Base-by-base conservation (phyloP, 64 coral and sea anemone genomes). In the Astreopora myriophthalma region DNA sequence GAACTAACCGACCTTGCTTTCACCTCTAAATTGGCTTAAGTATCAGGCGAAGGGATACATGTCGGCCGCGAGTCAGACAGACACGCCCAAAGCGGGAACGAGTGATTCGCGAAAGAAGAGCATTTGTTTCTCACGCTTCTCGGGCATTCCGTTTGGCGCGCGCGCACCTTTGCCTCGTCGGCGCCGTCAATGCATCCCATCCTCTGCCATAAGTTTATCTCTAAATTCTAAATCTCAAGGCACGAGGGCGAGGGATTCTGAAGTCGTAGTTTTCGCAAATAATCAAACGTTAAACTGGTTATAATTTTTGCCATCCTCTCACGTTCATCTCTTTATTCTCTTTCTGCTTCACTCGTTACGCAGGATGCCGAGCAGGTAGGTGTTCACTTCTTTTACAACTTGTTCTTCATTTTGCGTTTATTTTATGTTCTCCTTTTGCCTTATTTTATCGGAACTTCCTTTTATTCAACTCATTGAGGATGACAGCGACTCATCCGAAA, bases 291-390 rank as follows among this genome's bases (percentile, higher is more conserved):
- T n/a, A n/a, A n/a, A n/a, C 51, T 55, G 51, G 40, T 11, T 55
- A 0, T 19, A 55, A 19, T 8, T 64, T 64, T 25, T 65, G 8
- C 28, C 13, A 3, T 35, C 57, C 65, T 37, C 76, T 80, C 26
- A 83, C 38, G 28, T 64, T 83, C 79, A 38, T 64, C 17, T 80
- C 48, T 80, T 34, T 83, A 0, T 58, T 23, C 34, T 63, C 55
- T 64, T 60, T 60, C 51, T 60, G 14, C n/a, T 19, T 78, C 42
- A 49, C 28, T 38, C 55, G 34, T 34, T 32, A 32, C 35, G 79
- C 79, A 83, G 79, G 79, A 83, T 83, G 32, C 79, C 11, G 79
- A 83, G 3, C 52, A 83, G 79, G 79, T 83, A 61, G 20, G 79
- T 35, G 5, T 32, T 71, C 17, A 0, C 5, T 60, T 62, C 52